Evolutionary conservation across 2,888 invertebrate species (phyloP).

Genomic region (Zaprionus obscuricornis): DNA sequence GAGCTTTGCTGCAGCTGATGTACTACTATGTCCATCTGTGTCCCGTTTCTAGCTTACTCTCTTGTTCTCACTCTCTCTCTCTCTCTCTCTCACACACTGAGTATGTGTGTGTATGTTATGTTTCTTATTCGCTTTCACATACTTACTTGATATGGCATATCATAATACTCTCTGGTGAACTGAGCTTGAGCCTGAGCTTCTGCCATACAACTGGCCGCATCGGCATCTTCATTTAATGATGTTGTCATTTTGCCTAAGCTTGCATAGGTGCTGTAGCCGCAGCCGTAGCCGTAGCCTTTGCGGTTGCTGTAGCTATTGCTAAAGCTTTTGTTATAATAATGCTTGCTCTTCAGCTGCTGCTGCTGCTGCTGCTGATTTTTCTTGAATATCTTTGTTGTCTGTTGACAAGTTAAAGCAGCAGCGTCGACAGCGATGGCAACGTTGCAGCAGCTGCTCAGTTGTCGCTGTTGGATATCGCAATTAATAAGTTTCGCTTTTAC

Average conservation of each 20-base stretch:
- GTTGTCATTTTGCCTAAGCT: constrained; percentile 50
- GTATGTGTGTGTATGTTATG: neutral
- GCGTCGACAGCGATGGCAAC: neutral
- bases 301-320: neutral
- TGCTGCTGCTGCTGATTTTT: constrained; percentile 23
- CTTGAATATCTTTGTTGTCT: neutral
- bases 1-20: constrained; percentile 54
- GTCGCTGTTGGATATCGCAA: constrained; percentile 28
- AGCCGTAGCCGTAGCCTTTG: constrained; percentile 21
- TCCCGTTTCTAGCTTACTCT: neutral
- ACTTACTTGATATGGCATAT: constrained; percentile 64
- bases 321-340: neutral
- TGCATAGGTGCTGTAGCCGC: constrained; percentile 47
- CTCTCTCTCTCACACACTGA: constrained; percentile 5
- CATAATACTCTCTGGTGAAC: constrained; percentile 53
- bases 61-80: neutral
- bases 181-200: constrained; percentile 46
- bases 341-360: constrained; percentile 4
- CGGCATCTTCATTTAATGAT: constrained; percentile 31
- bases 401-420: constrained; percentile 14
- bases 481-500: constrained; percentile 22
- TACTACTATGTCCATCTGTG: constrained; percentile 20
- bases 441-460: constrained; percentile 23
- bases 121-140: constrained; percentile 17
- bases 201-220: too few species aligned